Percentiles rank a stretch among this genome's conserved stretches.
Conservation (phyloP, 2,888 invertebrate species). For the Osmoderma eremita region DNA sequence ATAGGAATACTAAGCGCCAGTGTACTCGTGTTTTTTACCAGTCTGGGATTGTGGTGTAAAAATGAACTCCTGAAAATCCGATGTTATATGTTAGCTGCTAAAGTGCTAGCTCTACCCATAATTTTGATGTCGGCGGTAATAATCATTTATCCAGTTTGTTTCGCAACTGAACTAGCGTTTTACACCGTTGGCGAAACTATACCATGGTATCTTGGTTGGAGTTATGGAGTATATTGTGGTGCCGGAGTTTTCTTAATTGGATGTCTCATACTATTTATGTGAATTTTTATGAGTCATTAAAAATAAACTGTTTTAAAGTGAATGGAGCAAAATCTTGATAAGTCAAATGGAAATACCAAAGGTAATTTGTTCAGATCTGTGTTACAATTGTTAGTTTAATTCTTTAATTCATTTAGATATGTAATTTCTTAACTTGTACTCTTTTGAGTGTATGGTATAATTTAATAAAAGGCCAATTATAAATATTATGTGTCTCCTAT, state of each 20-base stretch:
- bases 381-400: too few species aligned
- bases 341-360: too few species aligned
- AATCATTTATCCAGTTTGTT: slow-evolving; percentile 15
- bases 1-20: not conserved
- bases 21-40: not conserved
- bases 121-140: not conserved
- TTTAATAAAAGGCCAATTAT: too few species aligned
- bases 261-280: slow-evolving; percentile 20
- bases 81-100: slow-evolving; percentile 23
- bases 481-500: too few species aligned
- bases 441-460: too few species aligned
- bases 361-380: too few species aligned
- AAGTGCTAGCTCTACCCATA: slow-evolving; percentile 13
- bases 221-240: slow-evolving; percentile 19
- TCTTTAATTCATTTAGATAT: too few species aligned
- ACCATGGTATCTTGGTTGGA: slow-evolving; percentile 10
- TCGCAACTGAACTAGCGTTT: slow-evolving; percentile 7
- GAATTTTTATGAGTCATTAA: not conserved
- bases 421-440: too few species aligned
- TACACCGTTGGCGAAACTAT: not conserved
- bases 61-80: not conserved
- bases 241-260: slow-evolving; percentile 19
- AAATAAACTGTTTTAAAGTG: too few species aligned
- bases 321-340: too few species aligned
- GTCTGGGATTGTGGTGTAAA: not conserved